Base-by-base conservation (phyloP, 2,888 invertebrate species). In the Epistrophe grossulariae region DNA sequence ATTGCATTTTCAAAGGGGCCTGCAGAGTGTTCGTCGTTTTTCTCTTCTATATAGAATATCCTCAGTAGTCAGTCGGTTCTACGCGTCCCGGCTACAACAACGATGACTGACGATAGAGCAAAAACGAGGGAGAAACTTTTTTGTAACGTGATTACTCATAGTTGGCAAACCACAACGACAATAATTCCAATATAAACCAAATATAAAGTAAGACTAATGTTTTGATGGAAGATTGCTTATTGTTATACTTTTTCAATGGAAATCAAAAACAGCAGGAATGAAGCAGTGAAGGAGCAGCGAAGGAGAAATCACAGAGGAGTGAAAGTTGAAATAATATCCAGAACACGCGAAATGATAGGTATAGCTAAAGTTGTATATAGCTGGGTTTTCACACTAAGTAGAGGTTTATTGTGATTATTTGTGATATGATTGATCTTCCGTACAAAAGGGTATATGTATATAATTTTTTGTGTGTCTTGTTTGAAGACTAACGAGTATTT, bases 81-180 rank as follows among this genome's bases (percentile, higher is more conserved):
- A 10, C 1, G 19, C 24, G 24, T 1, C 24, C 24, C 24, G 3
- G 4, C 3, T 31, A 31, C n/a, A 2, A 19, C 11, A 3, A 17
- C 50, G 11, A 19, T 7, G 13, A 7, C 24, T 11, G 8, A 24
- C 7, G n/a, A 8, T 52, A 1, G 7, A 10, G 35, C 35, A 4
- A 64, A 76, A 74, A 45, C 43, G 9, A 24, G 24, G 50, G 15
- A 15, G 19, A 64, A 35, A 52, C 45, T 28, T 59, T n/a, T 79
- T 59, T 84, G 79, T 84, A 72, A 76, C 45, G 72, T 81, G 68
- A 80, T 80, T 81, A 73, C 72, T 84, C 70, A 80, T 68, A 77
- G 70, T 70, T 70, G 71, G 60, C 62, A 78, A 78, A 71, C 80
- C 84, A 40, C 80, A 77, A 80, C 55, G 68, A 70, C 81, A 81